Evolutionary conservation across 2,888 invertebrate genomes (phyloP).

Genomic region (Spilarctia lutea): DNA sequence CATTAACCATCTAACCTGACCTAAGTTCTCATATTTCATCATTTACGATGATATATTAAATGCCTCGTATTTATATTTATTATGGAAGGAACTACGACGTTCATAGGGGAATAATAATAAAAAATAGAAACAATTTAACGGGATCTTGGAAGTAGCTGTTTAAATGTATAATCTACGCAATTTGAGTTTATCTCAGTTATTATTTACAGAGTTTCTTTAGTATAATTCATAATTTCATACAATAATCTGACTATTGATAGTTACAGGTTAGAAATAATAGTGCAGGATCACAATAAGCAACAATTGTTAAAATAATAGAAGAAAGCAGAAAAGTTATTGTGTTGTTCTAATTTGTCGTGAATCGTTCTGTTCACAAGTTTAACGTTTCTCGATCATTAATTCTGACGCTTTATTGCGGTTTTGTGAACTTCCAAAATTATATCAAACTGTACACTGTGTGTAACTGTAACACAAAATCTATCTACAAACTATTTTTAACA

Average conservation of each 20-base stretch:
- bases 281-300: background rate
- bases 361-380: background rate
- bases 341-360: background rate
- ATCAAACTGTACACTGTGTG: background rate
- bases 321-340: background rate
- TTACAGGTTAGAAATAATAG: background rate
- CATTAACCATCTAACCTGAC: background rate
- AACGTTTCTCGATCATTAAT: background rate
- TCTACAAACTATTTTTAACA: background rate
- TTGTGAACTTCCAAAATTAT: background rate
- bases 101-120: background rate
- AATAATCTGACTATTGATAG: background rate
- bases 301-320: background rate
- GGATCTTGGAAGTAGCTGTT: background rate
- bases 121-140: background rate
- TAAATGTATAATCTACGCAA: background rate
- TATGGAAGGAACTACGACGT: background rate
- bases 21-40: conserved; percentile 1
- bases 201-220: background rate
- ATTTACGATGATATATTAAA: conserved; percentile 7
- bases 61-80: conserved; percentile 4
- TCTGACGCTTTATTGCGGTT: conserved; percentile 7
- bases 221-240: background rate
- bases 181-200: background rate
- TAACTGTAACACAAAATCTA: background rate